Evolutionary conservation across 2,888 invertebrate species (phyloP), one percentile per base, ranked within the genome.

Genomic region (Brachyptera risi): DNA sequence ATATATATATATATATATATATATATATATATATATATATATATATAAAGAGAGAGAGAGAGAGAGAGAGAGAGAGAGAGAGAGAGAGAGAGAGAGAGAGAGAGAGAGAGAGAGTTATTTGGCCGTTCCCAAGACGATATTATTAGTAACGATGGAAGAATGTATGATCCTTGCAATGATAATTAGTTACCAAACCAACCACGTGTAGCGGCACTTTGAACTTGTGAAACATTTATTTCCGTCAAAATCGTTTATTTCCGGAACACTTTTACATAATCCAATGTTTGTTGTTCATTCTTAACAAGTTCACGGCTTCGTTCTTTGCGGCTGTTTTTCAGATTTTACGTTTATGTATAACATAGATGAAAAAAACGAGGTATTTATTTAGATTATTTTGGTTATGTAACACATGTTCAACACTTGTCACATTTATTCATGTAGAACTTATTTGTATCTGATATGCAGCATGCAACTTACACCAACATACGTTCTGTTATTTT

Each of bases 241-340:
- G 40, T 40, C 24, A n/a, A 21, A 13, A 35, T 35, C 54, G 54
- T 35, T 54, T 54, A 54, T 54, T 54, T 54, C 54, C 54, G 35
- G 54, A 31, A 54, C 17, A 54, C 54, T 54, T 37, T 37, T 17
- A 54, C 54, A 37, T 54, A 54, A 54, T 54, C 54, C 19, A 19
- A 21, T 54, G 23, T 54, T 54, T 54, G 54, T 54, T 54, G 35
- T n/a, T n/a, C n/a, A n/a, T n/a, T n/a, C n/a, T n/a, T n/a, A n/a
- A n/a, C n/a, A n/a, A n/a, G n/a, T n/a, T n/a, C n/a, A n/a, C 19
- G 31, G 23, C 17, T 54, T 19, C 35, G 35, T n/a, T 31, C 54
- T 17, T 47, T 47, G 54, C 54, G 54, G 54, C 54, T 54, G 54
- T 35, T 35, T 37, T 38, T 19, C 31, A 9, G 35, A 37, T 35